Conservation (phyloP, 2,113 vertebrate genomes). For the Odocoileus hemionus region DNA sequence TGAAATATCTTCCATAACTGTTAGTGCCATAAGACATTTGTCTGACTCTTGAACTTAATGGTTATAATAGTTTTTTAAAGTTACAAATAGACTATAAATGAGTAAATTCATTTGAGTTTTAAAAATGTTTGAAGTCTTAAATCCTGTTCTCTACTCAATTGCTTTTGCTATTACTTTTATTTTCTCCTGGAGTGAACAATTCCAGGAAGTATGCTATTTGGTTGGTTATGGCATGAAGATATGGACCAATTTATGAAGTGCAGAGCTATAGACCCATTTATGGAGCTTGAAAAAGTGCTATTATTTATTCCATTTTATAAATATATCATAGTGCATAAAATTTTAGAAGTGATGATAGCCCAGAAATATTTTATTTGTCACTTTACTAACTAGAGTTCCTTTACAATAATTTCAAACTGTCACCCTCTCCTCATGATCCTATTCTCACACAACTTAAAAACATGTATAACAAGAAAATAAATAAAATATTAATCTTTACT, state of each 20-base stretch:
- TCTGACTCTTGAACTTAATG: neutral
- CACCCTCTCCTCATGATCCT: neutral
- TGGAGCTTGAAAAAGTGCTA: neutral
- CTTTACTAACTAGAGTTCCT: neutral
- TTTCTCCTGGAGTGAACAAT: neutral
- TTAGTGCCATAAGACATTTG: neutral
- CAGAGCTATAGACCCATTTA: neutral
- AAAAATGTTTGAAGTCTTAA: neutral
- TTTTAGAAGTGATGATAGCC: neutral
- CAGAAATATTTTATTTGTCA: neutral
- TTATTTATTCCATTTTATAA: neutral
- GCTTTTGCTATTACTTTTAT: neutral
- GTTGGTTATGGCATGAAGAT: neutral
- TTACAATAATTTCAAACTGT: neutral
- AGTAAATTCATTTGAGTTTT: neutral
- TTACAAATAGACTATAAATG: neutral
- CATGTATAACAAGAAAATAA: neutral
- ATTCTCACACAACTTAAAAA: neutral
- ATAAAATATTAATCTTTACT: neutral
- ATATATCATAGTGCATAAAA: neutral
- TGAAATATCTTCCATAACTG: neutral
- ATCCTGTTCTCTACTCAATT: neutral
- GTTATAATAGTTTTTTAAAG: neutral
- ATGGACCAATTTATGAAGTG: slow-evolving; percentile 13
- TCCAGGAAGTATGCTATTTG: neutral